Percentiles rank a stretch among this genome's conserved stretches.
Conservation (phyloP, 1,140 invertebrate genomes). For the Drosophila kohkoa region DNA sequence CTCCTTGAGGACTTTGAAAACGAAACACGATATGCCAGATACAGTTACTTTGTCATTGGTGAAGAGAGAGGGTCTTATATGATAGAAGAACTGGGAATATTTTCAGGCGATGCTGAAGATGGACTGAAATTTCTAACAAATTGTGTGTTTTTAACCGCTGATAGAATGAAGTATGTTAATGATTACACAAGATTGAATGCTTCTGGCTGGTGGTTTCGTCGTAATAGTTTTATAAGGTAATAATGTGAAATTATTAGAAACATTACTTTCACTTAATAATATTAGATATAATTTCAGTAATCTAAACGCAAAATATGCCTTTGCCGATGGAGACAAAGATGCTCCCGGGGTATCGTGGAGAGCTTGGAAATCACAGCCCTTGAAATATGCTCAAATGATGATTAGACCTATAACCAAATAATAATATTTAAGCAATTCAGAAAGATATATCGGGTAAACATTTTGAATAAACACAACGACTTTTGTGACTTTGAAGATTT, state of each 20-base stretch:
- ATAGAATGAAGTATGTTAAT: too few relatives aligned
- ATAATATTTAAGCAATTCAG: too few relatives aligned
- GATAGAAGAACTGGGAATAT: slow-evolving; percentile 87
- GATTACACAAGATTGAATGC: too few relatives aligned
- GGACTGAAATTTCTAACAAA: too few relatives aligned
- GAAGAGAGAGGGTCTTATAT: slow-evolving; percentile 87
- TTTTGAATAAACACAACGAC: too few relatives aligned
- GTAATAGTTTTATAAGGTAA: slow-evolving; percentile 41
- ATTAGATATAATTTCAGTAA: slow-evolving; percentile 7
- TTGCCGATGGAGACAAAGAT: too few relatives aligned
- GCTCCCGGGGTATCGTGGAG: background rate
- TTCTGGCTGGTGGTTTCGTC: too few relatives aligned
- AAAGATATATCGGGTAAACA: too few relatives aligned
- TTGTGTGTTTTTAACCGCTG: too few relatives aligned
- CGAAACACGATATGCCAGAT: slow-evolving; percentile 7
- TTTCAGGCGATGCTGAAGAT: slow-evolving; percentile 88
- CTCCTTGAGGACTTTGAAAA: background rate
- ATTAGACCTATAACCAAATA: slow-evolving; percentile 2
- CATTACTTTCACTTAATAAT: background rate
- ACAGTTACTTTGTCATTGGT: slow-evolving; percentile 26
- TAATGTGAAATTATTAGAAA: background rate
- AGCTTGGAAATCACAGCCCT: background rate
- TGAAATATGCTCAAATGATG: slow-evolving; percentile 19
- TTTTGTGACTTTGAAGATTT: too few relatives aligned
- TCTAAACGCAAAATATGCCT: slow-evolving; percentile 15